phyloP scores from a whole-genome alignment of 2,797 vertebrate species.

The Anguilla obscura region DNA sequence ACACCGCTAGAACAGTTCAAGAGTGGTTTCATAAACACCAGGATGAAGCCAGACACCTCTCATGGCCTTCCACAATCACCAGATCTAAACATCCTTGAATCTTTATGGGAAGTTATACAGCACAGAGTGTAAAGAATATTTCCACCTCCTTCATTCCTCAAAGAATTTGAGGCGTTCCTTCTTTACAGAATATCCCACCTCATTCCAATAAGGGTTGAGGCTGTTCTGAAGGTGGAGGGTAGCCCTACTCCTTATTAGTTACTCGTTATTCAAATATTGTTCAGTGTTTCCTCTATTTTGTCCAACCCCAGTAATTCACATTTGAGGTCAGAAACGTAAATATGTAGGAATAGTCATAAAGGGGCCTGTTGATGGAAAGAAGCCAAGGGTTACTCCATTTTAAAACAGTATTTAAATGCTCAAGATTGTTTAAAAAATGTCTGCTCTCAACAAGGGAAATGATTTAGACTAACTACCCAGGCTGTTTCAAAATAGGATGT shows the following conservation, averaged over 20 bases:
- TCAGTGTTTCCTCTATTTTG: background rate
- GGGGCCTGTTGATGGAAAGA: conserved; percentile 53
- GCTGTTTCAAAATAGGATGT: conserved; percentile 48
- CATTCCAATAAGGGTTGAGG: background rate
- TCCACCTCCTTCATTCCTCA: background rate
- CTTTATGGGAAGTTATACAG: too few relatives aligned
- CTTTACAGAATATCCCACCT: background rate
- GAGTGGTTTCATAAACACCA: too few relatives aligned
- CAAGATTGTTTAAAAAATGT: conserved; percentile 56
- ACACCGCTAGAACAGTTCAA: too few relatives aligned
- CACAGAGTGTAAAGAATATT: background rate
- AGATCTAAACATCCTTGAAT: too few relatives aligned
- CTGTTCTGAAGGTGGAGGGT: background rate
- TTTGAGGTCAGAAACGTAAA: conserved; percentile 29
- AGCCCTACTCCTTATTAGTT: too few relatives aligned
- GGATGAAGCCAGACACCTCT: too few relatives aligned
- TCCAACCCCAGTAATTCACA: conserved; percentile 18
- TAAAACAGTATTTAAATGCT: conserved; percentile 56
- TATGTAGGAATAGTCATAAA: conserved; percentile 49
- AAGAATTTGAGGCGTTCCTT: background rate
- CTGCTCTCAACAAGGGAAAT: conserved; percentile 54
- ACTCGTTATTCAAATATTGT: too few relatives aligned
- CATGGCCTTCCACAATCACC: too few relatives aligned
- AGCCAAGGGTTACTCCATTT: conserved; percentile 50
- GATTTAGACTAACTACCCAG: conserved; percentile 45